Conservation (phyloP, 2,888 invertebrate genomes). For the Tenthredo mesomela region DNA sequence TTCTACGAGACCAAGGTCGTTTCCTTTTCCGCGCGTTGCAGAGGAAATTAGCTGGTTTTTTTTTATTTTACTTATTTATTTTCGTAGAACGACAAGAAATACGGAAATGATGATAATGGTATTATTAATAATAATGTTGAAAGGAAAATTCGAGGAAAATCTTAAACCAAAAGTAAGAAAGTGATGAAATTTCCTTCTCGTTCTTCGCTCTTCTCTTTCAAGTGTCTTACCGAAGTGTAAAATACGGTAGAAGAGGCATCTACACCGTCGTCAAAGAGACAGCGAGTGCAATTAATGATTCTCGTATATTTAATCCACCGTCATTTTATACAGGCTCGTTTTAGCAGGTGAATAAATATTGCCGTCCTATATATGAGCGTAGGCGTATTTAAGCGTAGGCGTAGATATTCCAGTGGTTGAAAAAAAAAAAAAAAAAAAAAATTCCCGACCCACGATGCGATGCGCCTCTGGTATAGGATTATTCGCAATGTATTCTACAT, state of each 20-base stretch:
- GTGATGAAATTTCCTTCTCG: neutral
- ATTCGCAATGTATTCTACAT: neutral
- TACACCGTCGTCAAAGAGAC: neutral
- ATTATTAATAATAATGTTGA: neutral
- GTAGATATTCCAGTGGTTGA: neutral
- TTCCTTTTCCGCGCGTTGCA: neutral
- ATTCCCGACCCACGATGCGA: neutral
- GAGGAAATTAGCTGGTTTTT: neutral
- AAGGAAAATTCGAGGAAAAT: neutral
- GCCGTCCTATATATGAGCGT: neutral
- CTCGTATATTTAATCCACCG: slow-evolving; percentile 30
- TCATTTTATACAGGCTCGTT: slow-evolving; percentile 8
- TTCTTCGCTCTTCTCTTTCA: neutral
- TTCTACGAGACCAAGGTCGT: neutral
- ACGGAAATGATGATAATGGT: neutral
- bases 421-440: neutral
- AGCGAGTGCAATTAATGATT: slow-evolving; percentile 21
- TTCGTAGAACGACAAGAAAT: neutral
- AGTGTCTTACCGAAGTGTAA: neutral
- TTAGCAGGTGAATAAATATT: slow-evolving; percentile 4
- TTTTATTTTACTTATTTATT: neutral
- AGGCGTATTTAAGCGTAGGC: neutral
- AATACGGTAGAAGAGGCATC: neutral
- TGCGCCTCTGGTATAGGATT: neutral
- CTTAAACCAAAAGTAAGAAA: neutral